Base-by-base conservation (phyloP, 2,888 invertebrate species). In the Drosophila seclusa region DNA sequence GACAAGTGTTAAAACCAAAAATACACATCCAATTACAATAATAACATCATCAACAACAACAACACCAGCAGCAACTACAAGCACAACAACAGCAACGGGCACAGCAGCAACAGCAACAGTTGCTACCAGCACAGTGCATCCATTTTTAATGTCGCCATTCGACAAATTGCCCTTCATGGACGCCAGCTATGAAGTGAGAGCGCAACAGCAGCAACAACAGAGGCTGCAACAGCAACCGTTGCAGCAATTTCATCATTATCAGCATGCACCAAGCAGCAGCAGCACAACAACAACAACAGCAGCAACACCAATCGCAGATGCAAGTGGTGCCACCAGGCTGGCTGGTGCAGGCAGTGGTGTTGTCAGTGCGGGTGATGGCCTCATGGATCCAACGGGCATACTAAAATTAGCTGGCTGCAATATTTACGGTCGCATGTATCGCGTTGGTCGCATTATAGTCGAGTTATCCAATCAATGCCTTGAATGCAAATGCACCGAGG, bases 341-440 rank as follows among this genome's bases (percentile, higher is more conserved):
- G 31, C 57, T 21, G 61, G 45, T 36, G 65, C 29, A 7, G 34
- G 54, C 10, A 42, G 21, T 21, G 42, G 42, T 24, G 8, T 24
- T 13, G 27, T 27, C 4, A 52, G 36, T 11, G 45, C 49, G 1
- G 66, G 55, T 8, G 78, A 76, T n/a, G 89, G 80, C 71, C 76
- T 91, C 75, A 90, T 90, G 70, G 90, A 91, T 80, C 89, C 92
- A 53, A 92, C 94, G 18, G 95, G 96, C 40, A 92, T 96, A 59
- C 93, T 97, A 52, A 97, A 97, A 92, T 92, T 97, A 73, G 97
- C 97, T 16, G 97, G 97, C 1, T 98, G 98, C 91, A 98, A 98
- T 93, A 97, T 98, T 85, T 97, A 97, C 89, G 98, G 98, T 8
- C 94, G 96, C 76, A 97, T 97, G 96, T 97, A 97, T 92, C 94